Evolutionary conservation across 92 coral and sea anemone species (phyloP).

Genomic region (Paragorgia papillata): DNA sequence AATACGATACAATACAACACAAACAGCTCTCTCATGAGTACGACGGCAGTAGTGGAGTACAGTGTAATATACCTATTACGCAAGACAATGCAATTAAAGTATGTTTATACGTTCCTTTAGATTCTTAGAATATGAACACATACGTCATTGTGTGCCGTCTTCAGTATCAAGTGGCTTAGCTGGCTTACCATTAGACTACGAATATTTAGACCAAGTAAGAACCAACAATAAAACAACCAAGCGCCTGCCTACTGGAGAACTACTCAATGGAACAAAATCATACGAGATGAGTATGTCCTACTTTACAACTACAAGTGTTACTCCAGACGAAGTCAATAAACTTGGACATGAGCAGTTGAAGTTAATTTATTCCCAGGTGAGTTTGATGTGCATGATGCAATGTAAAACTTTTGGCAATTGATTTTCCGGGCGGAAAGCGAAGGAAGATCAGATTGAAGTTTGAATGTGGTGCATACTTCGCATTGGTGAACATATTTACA

Average conservation of each 20-base stretch:
- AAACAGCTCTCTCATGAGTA: too few species aligned
- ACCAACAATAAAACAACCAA: constrained; percentile 67
- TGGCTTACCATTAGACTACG: constrained; percentile 71
- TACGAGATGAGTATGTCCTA: constrained; percentile 69
- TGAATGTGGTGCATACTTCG: too few species aligned
- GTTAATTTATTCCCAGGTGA: constrained; percentile 76
- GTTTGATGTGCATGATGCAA: neutral
- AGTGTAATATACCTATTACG: too few species aligned
- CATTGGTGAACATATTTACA: too few species aligned
- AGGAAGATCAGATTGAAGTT: too few species aligned
- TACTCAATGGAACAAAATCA: constrained; percentile 74
- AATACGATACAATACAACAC: too few species aligned
- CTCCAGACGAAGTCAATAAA: constrained; percentile 70
- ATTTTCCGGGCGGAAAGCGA: too few species aligned
- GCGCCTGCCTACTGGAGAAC: constrained; percentile 70
- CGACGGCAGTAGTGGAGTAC: too few species aligned
- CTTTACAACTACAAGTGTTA: constrained; percentile 74
- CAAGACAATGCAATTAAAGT: neutral
- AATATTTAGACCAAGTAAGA: constrained; percentile 64
- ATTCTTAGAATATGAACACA: constrained; percentile 69
- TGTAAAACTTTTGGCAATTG: too few species aligned
- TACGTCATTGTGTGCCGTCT: constrained; percentile 78
- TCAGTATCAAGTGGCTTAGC: constrained; percentile 84
- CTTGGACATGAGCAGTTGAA: constrained; percentile 71
- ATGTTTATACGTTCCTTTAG: constrained; percentile 34